Conservation (phyloP, 30 jellyfish, hydroid and myxozoan genomes). For the Hydractinia echinata region DNA sequence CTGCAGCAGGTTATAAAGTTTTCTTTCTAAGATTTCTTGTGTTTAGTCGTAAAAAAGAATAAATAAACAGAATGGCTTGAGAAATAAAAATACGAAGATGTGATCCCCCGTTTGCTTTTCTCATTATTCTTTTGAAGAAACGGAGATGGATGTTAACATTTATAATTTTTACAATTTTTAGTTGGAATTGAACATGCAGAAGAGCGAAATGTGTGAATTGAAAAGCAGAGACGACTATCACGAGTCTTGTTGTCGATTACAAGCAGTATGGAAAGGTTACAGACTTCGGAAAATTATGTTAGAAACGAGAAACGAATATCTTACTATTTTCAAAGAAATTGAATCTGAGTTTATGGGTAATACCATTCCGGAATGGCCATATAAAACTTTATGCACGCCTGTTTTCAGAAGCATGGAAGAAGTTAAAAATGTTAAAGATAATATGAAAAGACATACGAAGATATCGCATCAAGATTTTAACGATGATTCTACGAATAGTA, state of each 20-base stretch:
- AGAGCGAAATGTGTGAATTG: too few relatives aligned
- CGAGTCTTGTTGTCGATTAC: background rate
- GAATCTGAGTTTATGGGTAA: background rate
- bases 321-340: conserved; percentile 4
- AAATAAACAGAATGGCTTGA: too few relatives aligned
- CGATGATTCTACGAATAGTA: background rate
- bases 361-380: background rate
- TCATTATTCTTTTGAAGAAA: too few relatives aligned
- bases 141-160: too few relatives aligned
- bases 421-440: background rate
- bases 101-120: too few relatives aligned
- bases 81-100: too few relatives aligned
- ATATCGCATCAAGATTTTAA: background rate
- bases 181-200: too few relatives aligned
- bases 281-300: background rate
- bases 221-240: background rate
- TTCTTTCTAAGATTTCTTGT: too few relatives aligned
- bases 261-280: conserved; percentile 27
- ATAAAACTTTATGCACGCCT: conserved; percentile 8
- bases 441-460: background rate
- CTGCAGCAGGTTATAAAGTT: too few relatives aligned
- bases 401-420: background rate
- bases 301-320: conserved; percentile 23
- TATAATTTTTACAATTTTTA: too few relatives aligned
- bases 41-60: too few relatives aligned